These are phyloP conservation scores for Parnassius smintheus DNA, from an alignment of 2,888 invertebrate genomes.

Conservation along the genomic window DNA sequence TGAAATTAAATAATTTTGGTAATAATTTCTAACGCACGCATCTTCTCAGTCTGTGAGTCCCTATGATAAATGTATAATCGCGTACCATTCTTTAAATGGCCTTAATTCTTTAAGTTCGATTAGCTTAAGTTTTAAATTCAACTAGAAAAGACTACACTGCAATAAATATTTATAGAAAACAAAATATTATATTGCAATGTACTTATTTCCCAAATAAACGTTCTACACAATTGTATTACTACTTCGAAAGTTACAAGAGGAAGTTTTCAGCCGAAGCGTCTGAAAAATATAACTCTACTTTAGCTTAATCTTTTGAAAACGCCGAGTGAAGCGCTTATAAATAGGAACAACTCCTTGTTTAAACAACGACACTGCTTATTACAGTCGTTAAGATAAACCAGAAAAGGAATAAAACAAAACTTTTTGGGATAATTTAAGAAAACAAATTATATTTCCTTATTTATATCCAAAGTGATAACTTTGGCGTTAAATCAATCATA, in stretches of 20 bases:
- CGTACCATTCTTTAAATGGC: no score
- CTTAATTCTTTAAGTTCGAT: no score
- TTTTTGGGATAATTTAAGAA: slow-evolving; percentile 7
- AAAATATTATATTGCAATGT: not conserved
- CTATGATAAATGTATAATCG: no score
- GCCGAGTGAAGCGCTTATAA: slow-evolving; percentile 19
- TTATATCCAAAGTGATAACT: no score
- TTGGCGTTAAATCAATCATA: no score
- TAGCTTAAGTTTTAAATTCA: no score
- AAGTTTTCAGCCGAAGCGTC: slow-evolving; percentile 20
- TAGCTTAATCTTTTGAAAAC: slow-evolving; percentile 27
- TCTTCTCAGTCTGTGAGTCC: no score
- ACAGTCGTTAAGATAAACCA: slow-evolving; percentile 23
- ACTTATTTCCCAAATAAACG: not conserved
- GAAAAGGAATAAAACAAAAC: slow-evolving; percentile 13
- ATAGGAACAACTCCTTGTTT: slow-evolving; percentile 21
- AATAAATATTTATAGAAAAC: not conserved
- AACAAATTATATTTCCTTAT: not conserved
- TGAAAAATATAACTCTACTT: slow-evolving; percentile 24
- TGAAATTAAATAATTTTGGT: no score
- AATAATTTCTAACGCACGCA: no score
- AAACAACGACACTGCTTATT: slow-evolving; percentile 24
- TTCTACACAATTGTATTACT: not conserved
- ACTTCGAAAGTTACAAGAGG: slow-evolving; percentile 1
- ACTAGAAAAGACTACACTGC: no score